phyloP scores from a whole-genome alignment of 2,797 vertebrate genomes.

The Poeciliopsis infans region DNA sequence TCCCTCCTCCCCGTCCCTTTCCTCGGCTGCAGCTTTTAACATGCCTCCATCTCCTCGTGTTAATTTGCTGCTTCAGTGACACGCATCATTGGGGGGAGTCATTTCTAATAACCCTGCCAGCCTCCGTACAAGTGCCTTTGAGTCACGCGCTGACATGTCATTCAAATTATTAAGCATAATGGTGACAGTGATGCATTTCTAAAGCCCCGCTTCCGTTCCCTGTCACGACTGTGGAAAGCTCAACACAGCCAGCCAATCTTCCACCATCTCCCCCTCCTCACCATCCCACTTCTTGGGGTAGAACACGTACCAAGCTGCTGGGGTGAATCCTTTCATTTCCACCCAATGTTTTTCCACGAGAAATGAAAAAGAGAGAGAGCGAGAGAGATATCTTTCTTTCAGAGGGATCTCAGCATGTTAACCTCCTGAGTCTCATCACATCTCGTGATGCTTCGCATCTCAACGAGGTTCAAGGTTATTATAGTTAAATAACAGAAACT shows the following conservation, averaged over 20 bases:
- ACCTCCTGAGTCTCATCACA: slow-evolving; percentile 64
- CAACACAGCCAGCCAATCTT: slow-evolving; percentile 39
- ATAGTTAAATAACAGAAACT: no score
- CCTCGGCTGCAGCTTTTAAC: slow-evolving; percentile 62
- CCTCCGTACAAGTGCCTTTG: slow-evolving; percentile 71
- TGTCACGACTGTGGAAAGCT: slow-evolving; percentile 58
- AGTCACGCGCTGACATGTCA: slow-evolving; percentile 71
- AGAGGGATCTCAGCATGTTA: slow-evolving; percentile 53
- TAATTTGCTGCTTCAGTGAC: slow-evolving; percentile 89
- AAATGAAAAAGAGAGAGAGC: slow-evolving; percentile 45
- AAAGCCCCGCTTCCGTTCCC: slow-evolving; percentile 63
- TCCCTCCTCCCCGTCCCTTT: slow-evolving; percentile 31
- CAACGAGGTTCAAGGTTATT: slow-evolving; percentile 37
- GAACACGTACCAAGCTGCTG: slow-evolving; percentile 63
- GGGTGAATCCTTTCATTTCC: slow-evolving; percentile 71
- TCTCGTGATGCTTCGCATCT: slow-evolving; percentile 57
- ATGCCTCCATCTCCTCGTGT: slow-evolving; percentile 78
- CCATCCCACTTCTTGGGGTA: slow-evolving; percentile 38
- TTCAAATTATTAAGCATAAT: slow-evolving; percentile 81
- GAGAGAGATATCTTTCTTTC: slow-evolving; percentile 43
- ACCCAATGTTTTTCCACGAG: slow-evolving; percentile 55
- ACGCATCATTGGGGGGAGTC: slow-evolving; percentile 81
- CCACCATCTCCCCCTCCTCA: background rate
- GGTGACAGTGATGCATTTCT: slow-evolving; percentile 72
- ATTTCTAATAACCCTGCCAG: slow-evolving; percentile 78